Percentiles rank a stretch among this genome's conserved stretches.
phyloP scores from a whole-genome alignment of 2,888 invertebrate species.

The Acronicta psi region DNA sequence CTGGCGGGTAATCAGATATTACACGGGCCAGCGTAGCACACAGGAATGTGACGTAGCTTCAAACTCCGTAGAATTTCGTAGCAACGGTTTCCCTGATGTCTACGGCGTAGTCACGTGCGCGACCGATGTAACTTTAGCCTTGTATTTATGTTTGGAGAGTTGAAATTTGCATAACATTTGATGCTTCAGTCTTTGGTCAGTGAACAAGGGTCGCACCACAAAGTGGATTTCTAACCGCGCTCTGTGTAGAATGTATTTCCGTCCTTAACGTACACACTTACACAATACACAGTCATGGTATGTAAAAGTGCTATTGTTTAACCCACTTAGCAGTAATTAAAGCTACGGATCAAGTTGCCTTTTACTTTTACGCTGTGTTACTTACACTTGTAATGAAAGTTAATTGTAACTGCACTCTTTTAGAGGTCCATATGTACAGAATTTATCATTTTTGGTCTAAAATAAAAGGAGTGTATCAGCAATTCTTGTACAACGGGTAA shows the following conservation, averaged over 20 bases:
- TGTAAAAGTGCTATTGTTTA: slow-evolving; percentile 56
- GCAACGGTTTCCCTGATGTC: slow-evolving; percentile 49
- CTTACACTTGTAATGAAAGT: slow-evolving; percentile 35
- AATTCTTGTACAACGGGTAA: no score
- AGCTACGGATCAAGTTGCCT: slow-evolving; percentile 41
- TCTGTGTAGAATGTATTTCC: slow-evolving; percentile 70
- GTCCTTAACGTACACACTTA: slow-evolving; percentile 57
- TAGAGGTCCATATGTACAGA: no score
- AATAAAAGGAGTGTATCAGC: no score
- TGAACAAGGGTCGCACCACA: slow-evolving; percentile 66
- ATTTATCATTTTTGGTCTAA: no score
- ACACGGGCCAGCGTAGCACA: slow-evolving; percentile 24
- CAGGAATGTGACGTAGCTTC: slow-evolving; percentile 47
- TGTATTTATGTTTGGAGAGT: slow-evolving; percentile 24
- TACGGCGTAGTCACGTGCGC: slow-evolving; percentile 46
- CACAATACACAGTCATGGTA: slow-evolving; percentile 30
- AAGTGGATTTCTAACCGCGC: slow-evolving; percentile 77
- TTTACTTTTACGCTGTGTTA: slow-evolving; percentile 34
- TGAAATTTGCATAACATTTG: slow-evolving; percentile 34
- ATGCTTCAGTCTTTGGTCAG: slow-evolving; percentile 57
- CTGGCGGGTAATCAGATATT: slow-evolving; percentile 11
- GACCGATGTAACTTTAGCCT: slow-evolving; percentile 27
- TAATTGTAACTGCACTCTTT: slow-evolving; percentile 1
- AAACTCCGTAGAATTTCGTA: slow-evolving; percentile 61
- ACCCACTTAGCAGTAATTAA: slow-evolving; percentile 60